These are phyloP conservation scores for Sarcoramphus papa DNA, from an alignment of 2,797 vertebrate species.

Conservation along the genomic window DNA sequence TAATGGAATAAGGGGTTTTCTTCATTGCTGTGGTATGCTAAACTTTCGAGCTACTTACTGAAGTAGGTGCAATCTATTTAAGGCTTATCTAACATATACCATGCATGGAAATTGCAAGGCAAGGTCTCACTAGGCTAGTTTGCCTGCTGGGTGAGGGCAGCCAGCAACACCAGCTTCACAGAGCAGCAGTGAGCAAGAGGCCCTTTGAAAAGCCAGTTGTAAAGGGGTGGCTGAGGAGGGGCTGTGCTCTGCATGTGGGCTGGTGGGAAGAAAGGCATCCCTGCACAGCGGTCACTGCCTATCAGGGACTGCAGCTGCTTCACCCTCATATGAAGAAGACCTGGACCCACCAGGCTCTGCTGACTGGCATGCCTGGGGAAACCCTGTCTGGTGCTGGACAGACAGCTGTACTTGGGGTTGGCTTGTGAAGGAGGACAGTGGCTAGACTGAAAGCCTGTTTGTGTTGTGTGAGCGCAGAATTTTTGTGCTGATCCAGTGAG, in stretches of 20 bases:
- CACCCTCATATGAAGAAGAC: neutral
- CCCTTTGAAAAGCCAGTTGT: neutral
- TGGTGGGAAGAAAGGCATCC: neutral
- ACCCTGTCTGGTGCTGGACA: neutral
- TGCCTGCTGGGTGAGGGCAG: neutral
- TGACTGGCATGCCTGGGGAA: neutral
- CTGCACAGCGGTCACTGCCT: neutral
- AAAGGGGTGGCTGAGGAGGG: neutral
- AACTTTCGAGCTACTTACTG: neutral
- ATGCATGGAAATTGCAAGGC: neutral
- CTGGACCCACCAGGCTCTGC: neutral
- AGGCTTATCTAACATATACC: neutral
- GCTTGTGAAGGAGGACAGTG: neutral
- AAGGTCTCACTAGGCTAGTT: neutral
- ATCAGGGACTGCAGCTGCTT: neutral
- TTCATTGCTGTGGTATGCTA: neutral
- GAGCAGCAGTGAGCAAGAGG: neutral
- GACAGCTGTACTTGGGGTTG: neutral
- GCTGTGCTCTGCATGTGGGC: neutral
- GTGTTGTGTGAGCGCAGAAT: accelerated
- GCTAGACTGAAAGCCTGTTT: neutral
- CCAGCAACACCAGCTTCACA: neutral
- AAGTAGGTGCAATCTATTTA: neutral
- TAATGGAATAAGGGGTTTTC: neutral
- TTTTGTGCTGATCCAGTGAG: neutral